Conservation (phyloP, 2,888 invertebrate genomes). For the Eurytoma californica region DNA sequence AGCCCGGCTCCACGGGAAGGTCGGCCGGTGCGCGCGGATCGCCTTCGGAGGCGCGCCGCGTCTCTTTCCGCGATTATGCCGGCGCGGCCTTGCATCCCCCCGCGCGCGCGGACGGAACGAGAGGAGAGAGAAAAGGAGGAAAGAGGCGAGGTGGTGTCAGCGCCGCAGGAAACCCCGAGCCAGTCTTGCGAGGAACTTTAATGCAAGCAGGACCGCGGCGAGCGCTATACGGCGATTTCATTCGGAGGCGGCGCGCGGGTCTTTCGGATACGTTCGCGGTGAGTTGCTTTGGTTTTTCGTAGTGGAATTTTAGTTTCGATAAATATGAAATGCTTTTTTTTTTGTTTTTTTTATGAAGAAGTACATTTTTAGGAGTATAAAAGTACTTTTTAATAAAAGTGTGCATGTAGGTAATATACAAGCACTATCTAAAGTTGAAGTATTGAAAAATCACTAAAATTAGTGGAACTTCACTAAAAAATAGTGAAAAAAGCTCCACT, state of each 20-base stretch:
- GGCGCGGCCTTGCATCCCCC: background rate
- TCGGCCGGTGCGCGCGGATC: background rate
- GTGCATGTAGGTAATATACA: background rate
- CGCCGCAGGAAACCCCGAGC: background rate
- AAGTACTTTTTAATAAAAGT: background rate
- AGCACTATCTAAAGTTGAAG: no score
- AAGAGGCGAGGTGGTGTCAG: no score
- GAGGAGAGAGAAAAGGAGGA: background rate
- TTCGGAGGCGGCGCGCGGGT: background rate
- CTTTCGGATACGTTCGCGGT: background rate
- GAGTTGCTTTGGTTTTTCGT: background rate
- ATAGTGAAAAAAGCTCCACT: no score
- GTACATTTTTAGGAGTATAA: background rate
- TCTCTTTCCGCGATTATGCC: background rate
- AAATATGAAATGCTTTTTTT: background rate
- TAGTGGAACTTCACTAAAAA: no score
- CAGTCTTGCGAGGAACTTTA: background rate
- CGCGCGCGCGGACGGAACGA: no score
- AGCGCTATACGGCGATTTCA: background rate
- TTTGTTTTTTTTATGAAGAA: background rate
- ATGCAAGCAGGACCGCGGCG: background rate
- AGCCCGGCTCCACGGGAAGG: background rate
- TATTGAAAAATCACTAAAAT: no score
- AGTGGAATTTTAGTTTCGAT: background rate
- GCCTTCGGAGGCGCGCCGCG: background rate